phyloP scores from a whole-genome alignment of 2,888 invertebrate genomes.

The Eudemis profundana region DNA sequence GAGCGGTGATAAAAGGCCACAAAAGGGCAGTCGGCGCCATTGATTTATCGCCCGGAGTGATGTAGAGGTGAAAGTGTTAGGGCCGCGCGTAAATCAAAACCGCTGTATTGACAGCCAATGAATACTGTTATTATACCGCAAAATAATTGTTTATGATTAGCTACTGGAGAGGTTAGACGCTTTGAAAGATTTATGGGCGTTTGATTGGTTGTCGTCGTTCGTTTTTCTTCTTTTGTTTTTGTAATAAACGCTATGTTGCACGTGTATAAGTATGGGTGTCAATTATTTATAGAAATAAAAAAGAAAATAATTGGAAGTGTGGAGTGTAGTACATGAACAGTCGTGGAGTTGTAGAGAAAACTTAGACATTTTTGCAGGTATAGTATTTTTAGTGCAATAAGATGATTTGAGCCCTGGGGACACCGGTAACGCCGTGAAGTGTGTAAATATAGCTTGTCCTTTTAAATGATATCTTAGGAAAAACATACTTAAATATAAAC shows the following conservation, averaged over 20 bases:
- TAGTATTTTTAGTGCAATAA: too few species aligned
- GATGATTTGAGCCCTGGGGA: too few species aligned
- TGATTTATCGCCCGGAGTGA: slow-evolving; percentile 75
- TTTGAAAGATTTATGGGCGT: slow-evolving; percentile 35
- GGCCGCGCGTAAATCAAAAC: slow-evolving; percentile 73
- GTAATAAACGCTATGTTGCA: too few species aligned
- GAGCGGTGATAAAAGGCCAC: slow-evolving; percentile 62
- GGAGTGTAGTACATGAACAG: too few species aligned
- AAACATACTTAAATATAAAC: too few species aligned
- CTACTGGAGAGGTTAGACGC: slow-evolving; percentile 47
- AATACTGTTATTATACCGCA: slow-evolving; percentile 69
- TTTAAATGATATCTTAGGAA: background rate
- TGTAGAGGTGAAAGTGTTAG: slow-evolving; percentile 60
- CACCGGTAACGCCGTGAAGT: too few species aligned
- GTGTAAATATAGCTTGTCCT: background rate
- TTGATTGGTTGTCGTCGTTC: slow-evolving; percentile 14
- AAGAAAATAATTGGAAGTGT: too few species aligned
- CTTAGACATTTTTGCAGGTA: too few species aligned
- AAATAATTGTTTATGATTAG: slow-evolving; percentile 61
- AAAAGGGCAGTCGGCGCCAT: slow-evolving; percentile 66
- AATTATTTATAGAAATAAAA: too few species aligned
- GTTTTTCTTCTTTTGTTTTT: slow-evolving; percentile 1
- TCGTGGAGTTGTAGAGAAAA: too few species aligned
- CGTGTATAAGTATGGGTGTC: too few species aligned
- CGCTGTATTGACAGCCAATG: slow-evolving; percentile 80